These are phyloP conservation scores for Cuculus canorus DNA, from an alignment of 2,797 vertebrate species.

Conservation along the genomic window DNA sequence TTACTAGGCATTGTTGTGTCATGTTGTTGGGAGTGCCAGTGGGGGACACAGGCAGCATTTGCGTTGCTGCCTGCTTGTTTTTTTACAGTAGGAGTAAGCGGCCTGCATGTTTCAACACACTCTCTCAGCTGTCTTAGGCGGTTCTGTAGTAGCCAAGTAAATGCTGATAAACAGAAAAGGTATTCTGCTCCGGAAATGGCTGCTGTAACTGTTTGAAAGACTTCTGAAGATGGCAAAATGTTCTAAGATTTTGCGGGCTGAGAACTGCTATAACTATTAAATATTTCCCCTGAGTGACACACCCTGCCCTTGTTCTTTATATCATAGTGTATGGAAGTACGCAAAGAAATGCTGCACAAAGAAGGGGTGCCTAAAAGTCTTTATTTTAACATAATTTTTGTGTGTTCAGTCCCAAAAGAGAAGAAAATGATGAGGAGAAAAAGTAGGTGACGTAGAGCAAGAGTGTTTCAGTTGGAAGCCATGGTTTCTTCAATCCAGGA, in stretches of 20 bases:
- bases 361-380: neutral
- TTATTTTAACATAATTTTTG: neutral
- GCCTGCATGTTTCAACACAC: neutral
- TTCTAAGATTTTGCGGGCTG: neutral
- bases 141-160: neutral
- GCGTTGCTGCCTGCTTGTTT: neutral
- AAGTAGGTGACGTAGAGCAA: rapidly evolving
- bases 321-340: neutral
- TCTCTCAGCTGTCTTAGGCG: neutral
- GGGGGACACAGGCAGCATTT: neutral
- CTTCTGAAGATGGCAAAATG: neutral
- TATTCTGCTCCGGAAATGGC: neutral
- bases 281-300: neutral
- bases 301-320: neutral
- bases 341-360: neutral
- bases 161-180: neutral
- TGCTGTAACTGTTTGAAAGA: neutral
- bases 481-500: slow-evolving; percentile 83
- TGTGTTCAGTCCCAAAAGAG: neutral
- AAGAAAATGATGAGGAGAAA: neutral
- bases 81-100: neutral
- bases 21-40: too few species aligned
- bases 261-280: neutral
- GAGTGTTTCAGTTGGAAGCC: slow-evolving; percentile 62
- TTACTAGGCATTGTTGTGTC: neutral